Conservation (phyloP, 1,140 invertebrate species). For the Brachionus manjavacas region DNA sequence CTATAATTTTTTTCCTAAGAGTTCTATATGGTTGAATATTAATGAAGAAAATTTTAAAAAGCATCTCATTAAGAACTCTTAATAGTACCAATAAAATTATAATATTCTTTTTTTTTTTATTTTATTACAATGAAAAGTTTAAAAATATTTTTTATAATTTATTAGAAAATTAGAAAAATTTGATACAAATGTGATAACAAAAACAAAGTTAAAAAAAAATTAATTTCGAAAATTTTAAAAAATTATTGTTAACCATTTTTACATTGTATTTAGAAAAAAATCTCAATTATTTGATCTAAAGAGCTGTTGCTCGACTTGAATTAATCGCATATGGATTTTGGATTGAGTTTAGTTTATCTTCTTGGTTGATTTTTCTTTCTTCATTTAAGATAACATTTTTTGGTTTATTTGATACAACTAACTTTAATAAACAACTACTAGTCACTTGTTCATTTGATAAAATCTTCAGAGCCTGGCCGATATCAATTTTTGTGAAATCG, state of each 20-base stretch:
- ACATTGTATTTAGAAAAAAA: background rate
- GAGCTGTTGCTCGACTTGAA: constrained; percentile 9
- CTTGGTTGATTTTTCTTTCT: constrained; percentile 1
- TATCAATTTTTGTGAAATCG: constrained; percentile 29
- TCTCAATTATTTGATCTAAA: background rate
- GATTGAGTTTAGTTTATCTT: constrained; percentile 7
- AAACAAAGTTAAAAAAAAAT: background rate
- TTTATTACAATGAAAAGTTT: background rate
- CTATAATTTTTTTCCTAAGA: no score
- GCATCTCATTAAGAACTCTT: background rate
- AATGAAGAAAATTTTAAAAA: background rate
- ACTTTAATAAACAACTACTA: background rate
- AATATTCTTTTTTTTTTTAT: no score
- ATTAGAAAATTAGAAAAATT: constrained; percentile 2
- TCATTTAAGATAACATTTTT: constrained; percentile 20
- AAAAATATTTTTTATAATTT: background rate
- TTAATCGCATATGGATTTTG: constrained; percentile 3
- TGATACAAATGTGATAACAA: background rate
- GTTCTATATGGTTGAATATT: no score
- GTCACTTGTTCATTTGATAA: background rate
- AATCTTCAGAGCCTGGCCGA: background rate
- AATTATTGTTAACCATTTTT: background rate
- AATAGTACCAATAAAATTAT: no score
- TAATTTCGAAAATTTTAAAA: background rate
- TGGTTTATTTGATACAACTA: constrained; percentile 15